Conservation (phyloP, 2,113 vertebrate genomes). For the Anolis sagrei region DNA sequence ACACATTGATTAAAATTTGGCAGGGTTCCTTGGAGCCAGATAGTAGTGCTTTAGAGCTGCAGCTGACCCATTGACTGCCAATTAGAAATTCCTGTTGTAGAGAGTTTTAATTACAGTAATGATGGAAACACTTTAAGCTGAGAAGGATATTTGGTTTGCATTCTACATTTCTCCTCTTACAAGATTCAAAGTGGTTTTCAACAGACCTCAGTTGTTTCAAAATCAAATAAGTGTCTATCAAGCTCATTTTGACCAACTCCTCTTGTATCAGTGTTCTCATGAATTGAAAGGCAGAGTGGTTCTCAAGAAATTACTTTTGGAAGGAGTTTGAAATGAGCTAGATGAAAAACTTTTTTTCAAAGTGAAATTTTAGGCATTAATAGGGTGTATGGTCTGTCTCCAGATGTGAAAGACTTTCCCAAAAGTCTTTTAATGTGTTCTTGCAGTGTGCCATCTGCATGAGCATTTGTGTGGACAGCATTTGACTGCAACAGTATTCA, state of each 20-base stretch:
- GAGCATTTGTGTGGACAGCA: background rate
- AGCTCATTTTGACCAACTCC: background rate
- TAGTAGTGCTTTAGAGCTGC: background rate
- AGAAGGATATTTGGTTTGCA: too few species aligned
- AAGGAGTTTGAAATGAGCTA: background rate
- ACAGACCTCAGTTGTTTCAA: too few species aligned
- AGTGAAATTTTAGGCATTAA: too few species aligned
- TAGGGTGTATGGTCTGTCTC: background rate
- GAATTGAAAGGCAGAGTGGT: background rate
- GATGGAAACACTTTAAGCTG: background rate
- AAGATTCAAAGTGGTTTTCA: too few species aligned
- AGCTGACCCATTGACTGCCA: background rate
- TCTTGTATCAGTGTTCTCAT: background rate
- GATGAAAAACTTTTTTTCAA: too few species aligned
- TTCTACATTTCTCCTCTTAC: too few species aligned
- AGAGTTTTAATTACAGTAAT: background rate
- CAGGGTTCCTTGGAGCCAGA: background rate
- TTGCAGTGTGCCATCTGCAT: too few species aligned
- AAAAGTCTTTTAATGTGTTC: background rate
- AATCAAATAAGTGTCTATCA: background rate
- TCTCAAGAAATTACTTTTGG: background rate
- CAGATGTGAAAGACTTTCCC: background rate
- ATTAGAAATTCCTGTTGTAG: background rate
- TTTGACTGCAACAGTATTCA: background rate
- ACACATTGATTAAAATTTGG: background rate